phyloP scores from a whole-genome alignment of 2,888 invertebrate genomes.

The Volucella bombylans region DNA sequence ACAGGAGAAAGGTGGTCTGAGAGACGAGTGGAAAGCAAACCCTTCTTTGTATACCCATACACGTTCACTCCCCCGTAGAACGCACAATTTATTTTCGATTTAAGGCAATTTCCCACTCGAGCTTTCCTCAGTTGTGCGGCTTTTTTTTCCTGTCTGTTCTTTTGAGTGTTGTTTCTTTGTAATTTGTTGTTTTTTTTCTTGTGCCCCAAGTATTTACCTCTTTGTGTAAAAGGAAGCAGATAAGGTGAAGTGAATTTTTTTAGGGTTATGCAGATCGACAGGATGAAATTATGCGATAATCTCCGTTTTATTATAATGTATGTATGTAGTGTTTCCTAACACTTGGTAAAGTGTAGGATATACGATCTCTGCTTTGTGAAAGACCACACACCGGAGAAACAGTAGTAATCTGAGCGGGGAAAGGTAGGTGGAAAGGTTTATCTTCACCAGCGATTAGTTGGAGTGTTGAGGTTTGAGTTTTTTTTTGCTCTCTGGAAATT shows the following conservation, averaged over 20 bases:
- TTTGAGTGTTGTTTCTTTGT: conserved; percentile 18
- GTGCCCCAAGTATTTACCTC: conserved; percentile 48
- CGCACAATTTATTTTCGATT: conserved; percentile 70
- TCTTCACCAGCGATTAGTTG: no score
- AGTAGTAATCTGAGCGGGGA: no score
- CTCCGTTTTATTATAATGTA: conserved; percentile 42
- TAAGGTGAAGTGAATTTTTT: conserved; percentile 47
- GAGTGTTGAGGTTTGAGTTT: no score
- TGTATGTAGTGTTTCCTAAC: conserved; percentile 46
- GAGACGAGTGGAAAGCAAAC: conserved; percentile 25
- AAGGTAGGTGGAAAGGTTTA: no score
- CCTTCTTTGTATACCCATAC: conserved; percentile 14
- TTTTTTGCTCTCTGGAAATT: no score
- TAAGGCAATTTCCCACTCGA: conserved; percentile 72
- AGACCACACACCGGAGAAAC: conserved; percentile 14
- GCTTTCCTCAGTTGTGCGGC: conserved; percentile 43
- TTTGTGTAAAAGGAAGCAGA: conserved; percentile 54
- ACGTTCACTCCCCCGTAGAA: conserved; percentile 51
- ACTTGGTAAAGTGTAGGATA: conserved; percentile 37
- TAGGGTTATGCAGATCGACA: conserved; percentile 54
- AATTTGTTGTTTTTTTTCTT: conserved; percentile 30
- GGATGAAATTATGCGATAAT: conserved; percentile 72
- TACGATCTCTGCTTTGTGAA: conserved; percentile 13
- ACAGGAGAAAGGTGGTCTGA: background rate
- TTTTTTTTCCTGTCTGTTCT: conserved; percentile 29